A percentile compares a stretch with the other conserved stretches of the same genome.
Conservation (phyloP, 2,888 invertebrate species). For the Archaeoteleia sp. region DNA sequence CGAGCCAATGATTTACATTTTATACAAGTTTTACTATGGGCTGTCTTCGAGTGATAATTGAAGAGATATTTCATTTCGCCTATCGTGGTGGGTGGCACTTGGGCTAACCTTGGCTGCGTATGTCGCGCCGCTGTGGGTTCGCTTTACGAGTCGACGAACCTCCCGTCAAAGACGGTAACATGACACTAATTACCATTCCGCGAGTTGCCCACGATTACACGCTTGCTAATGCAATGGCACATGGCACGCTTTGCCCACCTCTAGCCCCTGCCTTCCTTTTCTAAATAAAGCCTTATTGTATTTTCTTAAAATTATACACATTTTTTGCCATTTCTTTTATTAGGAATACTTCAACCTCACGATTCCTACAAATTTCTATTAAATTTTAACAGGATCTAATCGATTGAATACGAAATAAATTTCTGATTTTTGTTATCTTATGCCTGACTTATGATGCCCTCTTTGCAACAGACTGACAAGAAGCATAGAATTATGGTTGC, state of each 20-base stretch:
- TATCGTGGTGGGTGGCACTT: constrained; percentile 57
- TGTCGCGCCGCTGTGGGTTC: constrained; percentile 56
- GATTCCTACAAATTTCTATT: no score
- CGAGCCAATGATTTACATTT: neutral
- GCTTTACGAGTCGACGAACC: constrained; percentile 61
- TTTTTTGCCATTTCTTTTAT: no score
- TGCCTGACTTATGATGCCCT: no score
- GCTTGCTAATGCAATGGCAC: constrained; percentile 27
- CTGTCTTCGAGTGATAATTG: constrained; percentile 22
- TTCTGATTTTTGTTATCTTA: no score
- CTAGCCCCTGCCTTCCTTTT: no score
- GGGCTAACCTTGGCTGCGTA: constrained; percentile 60
- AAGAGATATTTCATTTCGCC: constrained; percentile 14
- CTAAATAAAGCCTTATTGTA: no score
- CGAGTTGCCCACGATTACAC: constrained; percentile 49
- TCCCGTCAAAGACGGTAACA: constrained; percentile 64
- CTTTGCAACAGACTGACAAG: no score
- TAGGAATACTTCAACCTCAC: no score
- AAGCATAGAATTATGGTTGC: neutral
- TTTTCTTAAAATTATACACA: no score
- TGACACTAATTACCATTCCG: constrained; percentile 66
- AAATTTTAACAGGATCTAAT: no score
- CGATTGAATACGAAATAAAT: no score
- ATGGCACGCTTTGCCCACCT: constrained; percentile 28
- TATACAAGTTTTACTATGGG: constrained; percentile 1